Evolutionary conservation across 2,113 vertebrate species (phyloP), one percentile per base, ranked within the genome.

Genomic region (Zosterops borbonicus): DNA sequence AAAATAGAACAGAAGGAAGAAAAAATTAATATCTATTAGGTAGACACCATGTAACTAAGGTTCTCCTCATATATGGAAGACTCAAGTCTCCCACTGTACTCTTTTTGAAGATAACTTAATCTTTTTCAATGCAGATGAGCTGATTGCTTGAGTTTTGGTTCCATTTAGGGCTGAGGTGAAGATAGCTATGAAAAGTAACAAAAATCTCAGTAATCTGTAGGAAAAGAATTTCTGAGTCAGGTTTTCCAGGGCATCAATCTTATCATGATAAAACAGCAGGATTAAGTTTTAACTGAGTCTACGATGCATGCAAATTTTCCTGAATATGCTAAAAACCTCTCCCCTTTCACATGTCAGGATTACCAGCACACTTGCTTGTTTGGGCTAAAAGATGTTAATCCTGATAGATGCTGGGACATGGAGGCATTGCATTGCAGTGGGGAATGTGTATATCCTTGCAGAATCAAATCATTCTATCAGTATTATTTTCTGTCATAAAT

Each of bases 291-390:
- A 47, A 33, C 25, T 31, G 33, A 69, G 29, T 28, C 33, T 55
- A 17, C 1, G 3, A 11, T 14, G 19, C 27, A 20, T 0, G 1
- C 4, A 83, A 58, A 27, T 31, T 49, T 62, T 33, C 50, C 68
- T 27, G 5, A 73, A 10, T 28, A 62, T 58, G 14, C 71, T 24
- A 67, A 74, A 88, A 91, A 23, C 12, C 11, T 75, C 21, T 79
- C 18, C 3, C 58, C 21, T 53, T 63, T 79, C 52, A 62, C 21
- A 14, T 20, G 21, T 65, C 46, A 56, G 12, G 9, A 22, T 46
- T 42, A 60, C 19, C 16, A 62, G 2, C 35, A 60, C 14, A 41
- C 12, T 58, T 31, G 41, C 7, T 71, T 29, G 7, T 59, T 53
- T 59, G 31, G 13, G 9, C 21, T 82, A 65, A 75, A 69, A 67